Conservation (phyloP, 2,113 vertebrate genomes). For the Dryoscopus gambensis region DNA sequence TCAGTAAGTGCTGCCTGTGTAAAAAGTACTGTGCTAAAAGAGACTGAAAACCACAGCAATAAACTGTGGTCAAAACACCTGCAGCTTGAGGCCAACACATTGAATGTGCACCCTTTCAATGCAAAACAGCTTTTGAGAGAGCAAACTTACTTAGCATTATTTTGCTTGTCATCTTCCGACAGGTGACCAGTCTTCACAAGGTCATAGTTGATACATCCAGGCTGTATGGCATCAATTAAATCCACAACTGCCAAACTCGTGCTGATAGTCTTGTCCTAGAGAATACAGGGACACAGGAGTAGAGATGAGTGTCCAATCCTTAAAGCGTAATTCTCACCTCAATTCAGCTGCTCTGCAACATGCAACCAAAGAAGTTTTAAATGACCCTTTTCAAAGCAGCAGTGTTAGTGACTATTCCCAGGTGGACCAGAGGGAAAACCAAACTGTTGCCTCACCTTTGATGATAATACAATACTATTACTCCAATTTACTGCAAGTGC, state of each 20-base stretch:
- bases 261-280: constrained; percentile 92
- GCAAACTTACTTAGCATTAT: constrained; percentile 91
- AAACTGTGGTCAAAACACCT: neutral
- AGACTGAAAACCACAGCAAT: neutral
- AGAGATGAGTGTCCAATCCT: neutral
- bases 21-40: neutral
- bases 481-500: neutral
- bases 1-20: neutral
- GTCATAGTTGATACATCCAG: constrained; percentile 89
- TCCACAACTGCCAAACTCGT: constrained; percentile 92
- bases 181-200: constrained; percentile 88
- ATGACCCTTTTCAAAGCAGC: neutral
- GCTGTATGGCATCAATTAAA: constrained; percentile 96
- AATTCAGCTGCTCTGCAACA: neutral
- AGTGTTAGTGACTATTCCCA: neutral
- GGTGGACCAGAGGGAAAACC: neutral
- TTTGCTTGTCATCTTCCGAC: constrained; percentile 87
- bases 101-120: neutral
- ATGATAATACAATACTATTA: neutral
- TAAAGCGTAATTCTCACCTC: neutral
- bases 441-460: neutral
- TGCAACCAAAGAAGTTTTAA: neutral
- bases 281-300: neutral
- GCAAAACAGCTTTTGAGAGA: neutral
- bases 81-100: neutral